Evolutionary conservation across 30 jellyfish, hydroid and myxozoan species (phyloP).

Genomic region (Chironex yamaguchii): DNA sequence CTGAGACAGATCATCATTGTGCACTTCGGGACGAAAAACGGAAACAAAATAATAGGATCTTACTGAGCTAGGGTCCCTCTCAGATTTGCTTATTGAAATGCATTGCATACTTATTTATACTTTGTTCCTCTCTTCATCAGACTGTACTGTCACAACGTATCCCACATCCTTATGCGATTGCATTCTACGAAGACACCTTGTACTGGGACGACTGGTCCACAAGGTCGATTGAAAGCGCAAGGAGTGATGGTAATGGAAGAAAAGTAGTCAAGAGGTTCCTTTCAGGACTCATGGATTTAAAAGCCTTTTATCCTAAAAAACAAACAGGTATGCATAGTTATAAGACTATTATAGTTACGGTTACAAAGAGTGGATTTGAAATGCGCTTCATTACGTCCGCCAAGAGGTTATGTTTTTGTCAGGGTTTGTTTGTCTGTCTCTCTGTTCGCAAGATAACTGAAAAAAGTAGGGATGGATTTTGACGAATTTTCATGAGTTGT

Average conservation of each 20-base stretch:
- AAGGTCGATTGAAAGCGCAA: constrained; percentile 53
- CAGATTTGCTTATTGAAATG: background rate
- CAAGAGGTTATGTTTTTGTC: too few relatives aligned
- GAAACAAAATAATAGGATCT: background rate
- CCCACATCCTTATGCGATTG: constrained; percentile 80
- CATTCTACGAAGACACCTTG: constrained; percentile 44
- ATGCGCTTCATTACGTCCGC: too few relatives aligned
- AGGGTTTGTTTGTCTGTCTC: too few relatives aligned
- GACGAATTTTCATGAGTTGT: too few relatives aligned
- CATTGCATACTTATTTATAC: background rate
- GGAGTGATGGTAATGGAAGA: background rate
- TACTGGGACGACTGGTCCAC: constrained; percentile 94
- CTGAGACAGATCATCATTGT: too few relatives aligned
- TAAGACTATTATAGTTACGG: too few relatives aligned
- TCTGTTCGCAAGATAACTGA: too few relatives aligned
- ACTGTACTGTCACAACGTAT: constrained; percentile 34
- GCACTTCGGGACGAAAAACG: too few relatives aligned
- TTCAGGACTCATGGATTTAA: constrained; percentile 77
- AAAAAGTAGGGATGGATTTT: too few relatives aligned
- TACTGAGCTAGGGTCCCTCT: background rate
- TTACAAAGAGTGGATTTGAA: too few relatives aligned
- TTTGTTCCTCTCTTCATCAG: constrained; percentile 5
- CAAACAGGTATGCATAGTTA: constrained; percentile 86
- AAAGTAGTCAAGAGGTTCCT: constrained; percentile 19
- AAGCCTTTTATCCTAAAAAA: constrained; percentile 78